phyloP scores from a whole-genome alignment of 2,113 vertebrate species.

The Brachyhypopomus gauderio region DNA sequence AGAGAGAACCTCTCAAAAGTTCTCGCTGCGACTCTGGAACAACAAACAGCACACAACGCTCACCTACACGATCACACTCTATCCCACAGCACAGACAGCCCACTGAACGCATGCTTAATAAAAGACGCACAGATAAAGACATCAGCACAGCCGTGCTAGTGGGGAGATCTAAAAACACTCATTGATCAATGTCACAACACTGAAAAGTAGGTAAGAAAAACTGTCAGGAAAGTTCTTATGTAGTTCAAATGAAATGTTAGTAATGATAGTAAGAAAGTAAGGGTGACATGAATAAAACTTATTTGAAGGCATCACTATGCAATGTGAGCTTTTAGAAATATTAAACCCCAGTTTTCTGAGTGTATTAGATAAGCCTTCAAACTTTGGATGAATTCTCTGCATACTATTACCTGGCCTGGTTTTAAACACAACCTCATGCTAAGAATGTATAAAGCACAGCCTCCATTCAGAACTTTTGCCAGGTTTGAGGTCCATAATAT shows the following conservation, averaged over 20 bases:
- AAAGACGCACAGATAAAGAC: constrained; percentile 18
- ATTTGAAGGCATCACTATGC: background rate
- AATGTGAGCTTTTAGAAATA: background rate
- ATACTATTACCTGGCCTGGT: constrained; percentile 39
- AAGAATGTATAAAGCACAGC: background rate
- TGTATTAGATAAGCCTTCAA: constrained; percentile 10
- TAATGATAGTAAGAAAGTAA: background rate
- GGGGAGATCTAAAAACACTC: constrained; percentile 23
- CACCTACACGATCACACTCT: constrained; percentile 33
- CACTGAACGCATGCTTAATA: constrained; percentile 25
- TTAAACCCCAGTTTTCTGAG: background rate
- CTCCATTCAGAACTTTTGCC: background rate
- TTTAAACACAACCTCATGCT: constrained; percentile 33
- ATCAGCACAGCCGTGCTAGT: constrained; percentile 10
- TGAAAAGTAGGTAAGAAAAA: background rate
- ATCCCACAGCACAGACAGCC: constrained; percentile 28
- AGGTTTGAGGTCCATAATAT: background rate
- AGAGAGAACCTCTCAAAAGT: constrained; percentile 64
- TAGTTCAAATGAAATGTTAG: background rate
- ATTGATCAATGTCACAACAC: constrained; percentile 35
- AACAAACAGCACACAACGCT: constrained; percentile 58
- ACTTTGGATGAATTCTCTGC: constrained; percentile 23
- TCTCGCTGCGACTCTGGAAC: constrained; percentile 66
- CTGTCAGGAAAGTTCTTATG: background rate
- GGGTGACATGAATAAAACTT: background rate